Conservation (phyloP, 2,113 vertebrate genomes). For the Bucco capensis region DNA sequence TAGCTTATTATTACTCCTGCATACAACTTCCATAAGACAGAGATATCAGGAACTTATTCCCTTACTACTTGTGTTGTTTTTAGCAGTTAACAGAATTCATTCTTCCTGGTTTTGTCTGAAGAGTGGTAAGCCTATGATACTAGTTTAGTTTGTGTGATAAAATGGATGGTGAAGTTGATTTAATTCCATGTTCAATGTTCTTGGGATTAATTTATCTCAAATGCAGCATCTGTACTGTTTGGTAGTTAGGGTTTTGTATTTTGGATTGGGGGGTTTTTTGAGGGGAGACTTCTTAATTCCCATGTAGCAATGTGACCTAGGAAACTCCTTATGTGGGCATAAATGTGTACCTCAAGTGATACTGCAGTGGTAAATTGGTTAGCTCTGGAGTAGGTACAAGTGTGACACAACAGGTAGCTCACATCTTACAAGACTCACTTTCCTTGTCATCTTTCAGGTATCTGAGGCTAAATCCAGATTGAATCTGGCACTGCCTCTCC, state of each 20-base stretch:
- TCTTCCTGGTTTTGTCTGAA: not conserved
- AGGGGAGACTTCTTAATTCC: not conserved
- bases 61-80: not conserved
- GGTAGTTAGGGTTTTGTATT: not conserved
- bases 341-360: not conserved
- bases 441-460: not conserved
- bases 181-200: not conserved
- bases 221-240: not conserved
- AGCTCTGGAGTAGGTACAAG: not conserved
- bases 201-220: not conserved
- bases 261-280: not conserved
- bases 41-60: not conserved
- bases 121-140: not conserved
- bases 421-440: not conserved
- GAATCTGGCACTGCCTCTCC: not conserved
- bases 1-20: not conserved
- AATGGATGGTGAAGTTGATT: not conserved
- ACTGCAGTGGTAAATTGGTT: not conserved
- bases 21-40: not conserved
- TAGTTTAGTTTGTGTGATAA: not conserved
- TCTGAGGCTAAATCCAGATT: not conserved
- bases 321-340: not conserved
- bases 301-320: not conserved
- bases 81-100: not conserved
- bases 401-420: not conserved